Conservation (phyloP, 2,113 vertebrate species). For the Macquaria ambigua region DNA sequence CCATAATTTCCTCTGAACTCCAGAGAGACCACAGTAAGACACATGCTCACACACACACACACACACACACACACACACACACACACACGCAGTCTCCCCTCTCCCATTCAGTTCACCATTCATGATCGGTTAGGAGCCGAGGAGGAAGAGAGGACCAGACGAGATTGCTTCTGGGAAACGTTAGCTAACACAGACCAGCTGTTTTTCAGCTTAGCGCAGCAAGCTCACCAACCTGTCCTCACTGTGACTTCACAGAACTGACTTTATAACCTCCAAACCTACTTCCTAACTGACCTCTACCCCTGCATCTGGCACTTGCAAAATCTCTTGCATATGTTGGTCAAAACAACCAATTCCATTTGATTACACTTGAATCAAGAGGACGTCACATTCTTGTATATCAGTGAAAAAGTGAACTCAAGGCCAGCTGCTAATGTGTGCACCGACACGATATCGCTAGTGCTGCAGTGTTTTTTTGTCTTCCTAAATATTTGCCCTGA, state of each 20-base stretch:
- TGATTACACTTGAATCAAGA: neutral
- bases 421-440: constrained; percentile 5
- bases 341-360: constrained; percentile 16
- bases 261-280: constrained; percentile 52
- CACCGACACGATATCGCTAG: neutral
- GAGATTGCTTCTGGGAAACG: constrained; percentile 78
- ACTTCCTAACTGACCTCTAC: constrained; percentile 35
- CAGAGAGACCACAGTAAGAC: constrained; percentile 57
- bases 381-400: neutral
- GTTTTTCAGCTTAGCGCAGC: constrained; percentile 69
- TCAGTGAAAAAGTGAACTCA: constrained; percentile 6
- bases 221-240: constrained; percentile 67
- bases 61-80: neutral
- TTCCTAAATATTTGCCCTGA: constrained; percentile 3
- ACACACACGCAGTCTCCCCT: constrained; percentile 13
- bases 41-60: constrained; percentile 9
- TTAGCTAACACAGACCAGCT: constrained; percentile 77
- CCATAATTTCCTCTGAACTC: constrained; percentile 70
- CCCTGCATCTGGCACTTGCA: neutral
- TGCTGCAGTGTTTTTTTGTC: neutral
- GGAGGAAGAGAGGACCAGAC: constrained; percentile 68
- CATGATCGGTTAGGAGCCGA: constrained; percentile 53
- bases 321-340: neutral
- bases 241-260: constrained; percentile 56
- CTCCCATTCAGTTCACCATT: constrained; percentile 53